Conservation (phyloP, 2,888 invertebrate genomes). For the Synergus umbraculus region DNA sequence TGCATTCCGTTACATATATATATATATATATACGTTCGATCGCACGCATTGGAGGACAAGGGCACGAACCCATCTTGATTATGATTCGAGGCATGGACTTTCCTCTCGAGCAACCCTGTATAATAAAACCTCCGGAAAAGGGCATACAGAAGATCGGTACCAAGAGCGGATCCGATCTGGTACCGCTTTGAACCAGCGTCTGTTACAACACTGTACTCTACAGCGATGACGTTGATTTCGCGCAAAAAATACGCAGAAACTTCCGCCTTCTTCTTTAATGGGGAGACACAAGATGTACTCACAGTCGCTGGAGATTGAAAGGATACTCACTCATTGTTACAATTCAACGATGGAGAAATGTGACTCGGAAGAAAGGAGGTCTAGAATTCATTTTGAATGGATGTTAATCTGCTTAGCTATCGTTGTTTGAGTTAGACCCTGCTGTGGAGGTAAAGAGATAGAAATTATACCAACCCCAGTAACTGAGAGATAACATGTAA, state of each 20-base stretch:
- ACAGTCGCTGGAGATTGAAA: constrained; percentile 54
- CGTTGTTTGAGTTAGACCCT: neutral
- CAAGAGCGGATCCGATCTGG: constrained; percentile 62
- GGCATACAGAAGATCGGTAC: constrained; percentile 69
- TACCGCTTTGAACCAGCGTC: constrained; percentile 61
- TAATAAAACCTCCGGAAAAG: constrained; percentile 71
- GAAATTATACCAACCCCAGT: no score
- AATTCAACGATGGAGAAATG: constrained; percentile 10
- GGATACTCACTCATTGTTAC: constrained; percentile 27
- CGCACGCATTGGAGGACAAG: constrained; percentile 44
- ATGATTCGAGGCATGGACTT: constrained; percentile 68
- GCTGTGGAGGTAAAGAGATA: no score
- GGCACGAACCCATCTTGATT: constrained; percentile 58
- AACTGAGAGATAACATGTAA: no score
- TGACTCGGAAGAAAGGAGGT: constrained; percentile 1
- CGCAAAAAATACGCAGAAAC: constrained; percentile 63
- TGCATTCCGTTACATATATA: constrained; percentile 32
- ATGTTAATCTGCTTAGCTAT: neutral
- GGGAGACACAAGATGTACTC: constrained; percentile 59
- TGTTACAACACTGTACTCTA: constrained; percentile 55
- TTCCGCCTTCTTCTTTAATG: constrained; percentile 67
- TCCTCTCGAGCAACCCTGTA: constrained; percentile 62
- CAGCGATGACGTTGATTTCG: constrained; percentile 48
- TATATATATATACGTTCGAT: constrained; percentile 42
- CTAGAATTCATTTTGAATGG: neutral